Base-by-base conservation (phyloP, 2,113 vertebrate genomes). In the Triplophysa rosa region DNA sequence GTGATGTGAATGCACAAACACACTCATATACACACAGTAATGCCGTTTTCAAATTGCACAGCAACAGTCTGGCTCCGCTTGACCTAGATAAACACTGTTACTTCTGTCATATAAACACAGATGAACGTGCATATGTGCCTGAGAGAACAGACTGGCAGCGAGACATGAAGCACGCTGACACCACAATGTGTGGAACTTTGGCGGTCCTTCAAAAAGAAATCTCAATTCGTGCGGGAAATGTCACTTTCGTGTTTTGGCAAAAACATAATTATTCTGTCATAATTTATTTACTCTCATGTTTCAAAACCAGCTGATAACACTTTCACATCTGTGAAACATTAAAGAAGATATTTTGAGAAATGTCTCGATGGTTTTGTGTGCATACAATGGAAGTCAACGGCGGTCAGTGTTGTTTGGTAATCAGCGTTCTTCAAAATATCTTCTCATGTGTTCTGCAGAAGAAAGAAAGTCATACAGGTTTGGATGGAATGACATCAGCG, bases 1-100 rank as follows among this genome's bases (percentile, higher is more conserved):
- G 42, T n/a, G 2, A 9, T 63, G 42, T 29, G 45, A 9, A 74
- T 54, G 24, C 68, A 37, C 65, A 68, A 49, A 68, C 6, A 59
- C 26, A 42, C 65, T 17, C 74, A 71, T 1, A 11, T 47, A 17
- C n/a, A 66, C 12, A 26, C 10, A 24, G 0, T 47, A 49, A 64
- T 64, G 23, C 26, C 6, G 23, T 26, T 19, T 33, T 19, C 21
- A 19, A 26, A 42, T 26, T 42, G 12, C 29, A 67, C 11, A n/a
- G 37, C 45, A 59, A 23, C 59, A 49, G 40, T 56, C 11, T 16
- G 49, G 49, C 19, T 5, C 17, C 3, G 24, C 59, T 75, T 49
- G 4, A 23, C 72, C 59, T 42, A 59, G 4, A 72, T 59, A 72
- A 40, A 40, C 69, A 23, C 33, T 59, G 37, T 63, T 75, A 75